Percentiles rank a stretch among this genome's conserved stretches.
These are phyloP conservation scores for Amyelois transitella DNA, from an alignment of 1,140 invertebrate species.

Conservation along the genomic window DNA sequence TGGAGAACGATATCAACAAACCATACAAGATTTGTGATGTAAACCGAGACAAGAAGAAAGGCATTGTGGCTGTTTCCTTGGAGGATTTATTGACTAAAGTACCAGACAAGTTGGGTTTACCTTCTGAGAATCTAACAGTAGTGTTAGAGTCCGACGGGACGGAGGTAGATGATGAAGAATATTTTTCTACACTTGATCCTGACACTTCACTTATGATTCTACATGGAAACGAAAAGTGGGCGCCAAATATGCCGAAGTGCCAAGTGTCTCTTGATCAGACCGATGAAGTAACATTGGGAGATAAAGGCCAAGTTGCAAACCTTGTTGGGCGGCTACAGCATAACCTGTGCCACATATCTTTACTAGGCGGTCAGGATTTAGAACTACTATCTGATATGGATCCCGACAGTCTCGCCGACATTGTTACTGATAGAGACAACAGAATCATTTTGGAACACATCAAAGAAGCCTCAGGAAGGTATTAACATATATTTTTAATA, in stretches of 20 bases:
- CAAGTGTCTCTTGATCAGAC: slow-evolving; percentile 81
- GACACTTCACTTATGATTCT: slow-evolving; percentile 89
- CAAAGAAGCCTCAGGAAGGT: slow-evolving; percentile 88
- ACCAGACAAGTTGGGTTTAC: slow-evolving; percentile 79
- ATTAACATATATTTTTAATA: slow-evolving; percentile 20
- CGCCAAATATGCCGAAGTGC: slow-evolving; percentile 69
- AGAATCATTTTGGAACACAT: slow-evolving; percentile 86
- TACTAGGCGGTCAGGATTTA: slow-evolving; percentile 86
- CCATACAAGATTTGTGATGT: slow-evolving; percentile 78
- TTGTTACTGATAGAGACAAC: slow-evolving; percentile 83
- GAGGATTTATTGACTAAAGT: slow-evolving; percentile 83
- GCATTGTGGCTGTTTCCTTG: slow-evolving; percentile 83
- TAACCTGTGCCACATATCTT: slow-evolving; percentile 85
- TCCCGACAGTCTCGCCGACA: slow-evolving; percentile 86
- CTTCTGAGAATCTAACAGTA: slow-evolving; percentile 79
- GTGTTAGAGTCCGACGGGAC: slow-evolving; percentile 90
- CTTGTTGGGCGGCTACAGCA: slow-evolving; percentile 84
- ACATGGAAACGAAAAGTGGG: slow-evolving; percentile 83
- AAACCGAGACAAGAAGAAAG: slow-evolving; percentile 84
- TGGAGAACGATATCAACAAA: slow-evolving; percentile 70
- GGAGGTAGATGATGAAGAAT: slow-evolving; percentile 92
- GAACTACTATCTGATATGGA: slow-evolving; percentile 90
- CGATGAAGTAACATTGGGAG: slow-evolving; percentile 76
- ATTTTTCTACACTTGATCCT: slow-evolving; percentile 87
- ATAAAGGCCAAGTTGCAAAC: slow-evolving; percentile 76